Evolutionary conservation across 2,797 vertebrate genomes (phyloP).

Genomic region (Chloroceryle inda): DNA sequence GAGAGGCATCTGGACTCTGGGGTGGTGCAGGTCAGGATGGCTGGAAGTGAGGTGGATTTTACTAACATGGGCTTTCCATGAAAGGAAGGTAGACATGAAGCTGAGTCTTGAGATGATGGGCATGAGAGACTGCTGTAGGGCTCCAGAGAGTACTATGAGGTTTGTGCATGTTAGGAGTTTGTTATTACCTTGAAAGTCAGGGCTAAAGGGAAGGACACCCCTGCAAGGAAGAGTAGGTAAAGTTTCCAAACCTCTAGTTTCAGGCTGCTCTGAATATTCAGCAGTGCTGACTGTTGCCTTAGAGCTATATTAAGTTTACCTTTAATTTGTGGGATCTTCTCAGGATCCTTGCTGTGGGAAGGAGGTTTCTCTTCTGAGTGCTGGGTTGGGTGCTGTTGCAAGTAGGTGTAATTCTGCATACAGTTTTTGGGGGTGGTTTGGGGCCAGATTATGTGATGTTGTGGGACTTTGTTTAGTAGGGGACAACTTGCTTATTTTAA

Average conservation of each 20-base stretch:
- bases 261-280: not conserved
- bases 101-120: not conserved
- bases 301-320: not conserved
- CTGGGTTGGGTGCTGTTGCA: not conserved
- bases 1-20: not conserved
- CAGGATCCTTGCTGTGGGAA: not conserved
- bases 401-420: not conserved
- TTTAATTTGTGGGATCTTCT: not conserved
- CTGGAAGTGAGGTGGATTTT: not conserved
- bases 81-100: not conserved
- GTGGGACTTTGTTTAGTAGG: not conserved
- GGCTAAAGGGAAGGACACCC: not conserved
- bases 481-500: not conserved
- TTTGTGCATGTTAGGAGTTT: not conserved
- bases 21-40: accelerated
- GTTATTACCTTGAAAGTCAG: not conserved
- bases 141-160: not conserved
- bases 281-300: not conserved
- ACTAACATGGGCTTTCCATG: not conserved
- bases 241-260: not conserved
- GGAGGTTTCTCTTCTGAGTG: not conserved
- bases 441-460: accelerated
- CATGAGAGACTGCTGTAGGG: not conserved
- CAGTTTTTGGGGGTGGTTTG: not conserved
- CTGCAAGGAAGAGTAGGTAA: not conserved